Conservation (phyloP, 2,113 vertebrate species). For the Ictalurus furcatus region DNA sequence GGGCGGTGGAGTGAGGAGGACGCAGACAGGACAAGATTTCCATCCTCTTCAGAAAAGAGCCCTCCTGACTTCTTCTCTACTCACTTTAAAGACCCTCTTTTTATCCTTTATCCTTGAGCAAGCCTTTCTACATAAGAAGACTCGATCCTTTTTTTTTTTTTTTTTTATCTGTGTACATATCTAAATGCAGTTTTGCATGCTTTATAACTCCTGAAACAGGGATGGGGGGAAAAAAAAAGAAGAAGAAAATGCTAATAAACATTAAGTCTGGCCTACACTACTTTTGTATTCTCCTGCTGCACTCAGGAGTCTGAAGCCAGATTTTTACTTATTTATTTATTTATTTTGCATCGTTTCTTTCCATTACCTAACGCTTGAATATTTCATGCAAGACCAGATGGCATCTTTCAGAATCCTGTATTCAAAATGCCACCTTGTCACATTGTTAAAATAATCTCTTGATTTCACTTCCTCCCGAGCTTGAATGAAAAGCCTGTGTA, state of each 20-base stretch:
- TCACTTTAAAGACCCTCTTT: constrained; percentile 48
- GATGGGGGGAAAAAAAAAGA: too few species aligned
- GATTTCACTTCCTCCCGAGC: constrained; percentile 21
- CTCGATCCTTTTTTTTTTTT: constrained; percentile 16
- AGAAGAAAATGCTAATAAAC: not conserved
- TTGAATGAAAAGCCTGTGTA: not conserved
- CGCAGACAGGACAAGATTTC: not conserved
- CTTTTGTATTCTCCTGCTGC: not conserved
- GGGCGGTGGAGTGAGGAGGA: not conserved
- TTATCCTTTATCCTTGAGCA: constrained; percentile 58
- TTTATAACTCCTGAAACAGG: constrained; percentile 40
- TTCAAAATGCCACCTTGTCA: constrained; percentile 37
- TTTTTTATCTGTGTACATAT: constrained; percentile 38
- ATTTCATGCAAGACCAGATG: constrained; percentile 9
- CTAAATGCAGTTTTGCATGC: constrained; percentile 54
- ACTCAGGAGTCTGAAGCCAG: not conserved
- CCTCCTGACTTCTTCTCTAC: not conserved
- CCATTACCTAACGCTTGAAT: constrained; percentile 25
- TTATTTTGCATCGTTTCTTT: constrained; percentile 17
- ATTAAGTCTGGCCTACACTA: not conserved
- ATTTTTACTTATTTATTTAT: too few species aligned
- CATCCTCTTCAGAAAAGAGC: constrained; percentile 14
- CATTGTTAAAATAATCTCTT: not conserved
- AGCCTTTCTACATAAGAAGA: constrained; percentile 53
- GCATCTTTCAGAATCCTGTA: constrained; percentile 3